phyloP scores from a whole-genome alignment of 2,113 vertebrate species.

The Lagopus muta region DNA sequence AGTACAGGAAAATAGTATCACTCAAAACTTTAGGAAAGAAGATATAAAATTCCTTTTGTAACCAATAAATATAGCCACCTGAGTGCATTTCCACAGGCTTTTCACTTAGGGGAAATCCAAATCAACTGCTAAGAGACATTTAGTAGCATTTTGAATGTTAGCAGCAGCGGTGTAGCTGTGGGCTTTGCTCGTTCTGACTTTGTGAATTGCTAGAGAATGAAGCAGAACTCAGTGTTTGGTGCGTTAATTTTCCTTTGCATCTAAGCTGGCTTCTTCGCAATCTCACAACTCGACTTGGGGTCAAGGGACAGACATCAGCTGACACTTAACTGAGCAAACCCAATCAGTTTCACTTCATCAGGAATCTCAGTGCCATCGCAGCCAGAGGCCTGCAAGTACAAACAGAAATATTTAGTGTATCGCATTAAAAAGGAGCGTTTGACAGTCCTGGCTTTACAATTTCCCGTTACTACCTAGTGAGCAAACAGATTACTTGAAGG shows the following conservation, averaged over 20 bases:
- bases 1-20: constrained; percentile 79
- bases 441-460: not conserved
- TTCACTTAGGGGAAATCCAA: constrained; percentile 73
- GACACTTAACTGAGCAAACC: constrained; percentile 96
- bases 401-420: constrained; percentile 47
- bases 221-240: constrained; percentile 79
- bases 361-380: constrained; percentile 94
- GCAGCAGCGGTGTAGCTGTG: constrained; percentile 76
- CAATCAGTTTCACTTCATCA: constrained; percentile 97
- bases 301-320: constrained; percentile 85
- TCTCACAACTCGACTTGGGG: constrained; percentile 77
- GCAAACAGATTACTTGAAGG: not conserved
- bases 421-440: not conserved
- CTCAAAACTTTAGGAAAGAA: constrained; percentile 80
- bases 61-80: constrained; percentile 88
- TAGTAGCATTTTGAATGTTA: constrained; percentile 75
- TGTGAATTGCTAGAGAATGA: constrained; percentile 80
- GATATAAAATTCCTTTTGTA: constrained; percentile 83
- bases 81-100: constrained; percentile 86
- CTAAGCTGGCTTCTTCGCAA: constrained; percentile 81
- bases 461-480: fast-evolving
- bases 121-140: constrained; percentile 76
- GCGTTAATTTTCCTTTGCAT: constrained; percentile 69
- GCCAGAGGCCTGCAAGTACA: constrained; percentile 86
- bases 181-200: constrained; percentile 74